Evolutionary conservation across 2,113 vertebrate genomes (phyloP).

Genomic region (Oryzias celebensis): DNA sequence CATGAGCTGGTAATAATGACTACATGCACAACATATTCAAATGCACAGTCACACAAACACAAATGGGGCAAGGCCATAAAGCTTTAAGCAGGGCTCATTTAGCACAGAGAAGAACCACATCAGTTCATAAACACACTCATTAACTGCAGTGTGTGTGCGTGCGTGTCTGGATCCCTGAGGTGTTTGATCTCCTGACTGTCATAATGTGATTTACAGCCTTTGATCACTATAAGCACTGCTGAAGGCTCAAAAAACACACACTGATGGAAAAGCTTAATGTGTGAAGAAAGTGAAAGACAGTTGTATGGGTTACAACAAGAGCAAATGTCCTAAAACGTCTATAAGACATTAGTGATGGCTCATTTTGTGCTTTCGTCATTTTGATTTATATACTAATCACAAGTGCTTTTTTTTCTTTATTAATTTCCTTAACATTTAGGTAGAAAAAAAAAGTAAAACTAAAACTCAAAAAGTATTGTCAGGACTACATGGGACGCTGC

Average conservation of each 20-base stretch:
- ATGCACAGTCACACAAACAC: conserved; percentile 1
- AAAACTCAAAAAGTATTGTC: no score
- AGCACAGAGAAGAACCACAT: conserved; percentile 20
- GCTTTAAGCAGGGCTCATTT: conserved; percentile 31
- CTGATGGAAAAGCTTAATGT: conserved; percentile 12
- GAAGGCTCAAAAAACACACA: conserved; percentile 52
- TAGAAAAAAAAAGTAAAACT: no score
- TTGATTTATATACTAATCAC: no score
- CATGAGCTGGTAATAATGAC: no score
- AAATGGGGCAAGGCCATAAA: conserved; percentile 20
- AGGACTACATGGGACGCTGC: no score
- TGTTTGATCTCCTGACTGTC: conserved; percentile 66
- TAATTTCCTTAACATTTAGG: no score
- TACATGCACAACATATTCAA: background rate
- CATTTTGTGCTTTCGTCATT: no score
- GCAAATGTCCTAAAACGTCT: no score
- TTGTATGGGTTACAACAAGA: no score
- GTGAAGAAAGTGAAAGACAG: background rate
- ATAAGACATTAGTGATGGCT: no score
- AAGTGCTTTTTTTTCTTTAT: no score
- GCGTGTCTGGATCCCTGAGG: conserved; percentile 37
- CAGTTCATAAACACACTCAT: conserved; percentile 41
- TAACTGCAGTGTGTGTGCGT: conserved; percentile 16
- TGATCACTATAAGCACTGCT: conserved; percentile 60
- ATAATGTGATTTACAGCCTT: conserved; percentile 61